Base-by-base conservation (phyloP, 2,888 invertebrate genomes). In the Dioctria linearis region DNA sequence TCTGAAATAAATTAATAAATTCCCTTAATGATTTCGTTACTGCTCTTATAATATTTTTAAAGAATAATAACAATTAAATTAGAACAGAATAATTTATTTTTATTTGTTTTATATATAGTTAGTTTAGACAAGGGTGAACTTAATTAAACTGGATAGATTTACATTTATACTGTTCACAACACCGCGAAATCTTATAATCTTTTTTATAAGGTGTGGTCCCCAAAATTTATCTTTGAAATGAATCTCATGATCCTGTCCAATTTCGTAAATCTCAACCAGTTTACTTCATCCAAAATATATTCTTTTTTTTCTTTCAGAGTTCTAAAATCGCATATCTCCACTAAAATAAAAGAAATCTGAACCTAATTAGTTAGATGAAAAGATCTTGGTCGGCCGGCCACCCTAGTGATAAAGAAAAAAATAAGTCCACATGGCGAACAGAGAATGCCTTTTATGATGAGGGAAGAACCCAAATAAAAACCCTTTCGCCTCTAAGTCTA, bases 381-480 rank as follows among this genome's bases (percentile, higher is more conserved):
- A 8, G 11, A 54, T 3, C 54, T 25, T 25, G 25, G 25, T 25
- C 49, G 5, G 54, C n/a, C 11, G 54, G 54, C 54, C 54, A 54
- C 54, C 54, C 54, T 54, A 54, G 54, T 54, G 54, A 54, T 54
- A 46, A 43, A 63, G 54, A 13, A n/a, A 49, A 76, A 76, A 76
- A 5, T 57, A 63, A 63, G 37, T 46, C 76, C 76, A 76, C 63
- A 76, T 76, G 76, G 61, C 25, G 59, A 73, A 73, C 73, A 73
- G 73, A 73, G 73, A 73, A 73, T 39, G 76, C 46, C n/a, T 61
- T 63, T 63, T 63, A 76, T 61, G 76, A 76, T 37, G 39, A 63
- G 11, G 39, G 49, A 43, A 43, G 43, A 46, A 66, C 2, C 46
- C 46, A 42, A n/a, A 54, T 54, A 66, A 76, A 42, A 76, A 76